Conservation (phyloP, 2,888 invertebrate species). For the Helobdella robusta region DNA sequence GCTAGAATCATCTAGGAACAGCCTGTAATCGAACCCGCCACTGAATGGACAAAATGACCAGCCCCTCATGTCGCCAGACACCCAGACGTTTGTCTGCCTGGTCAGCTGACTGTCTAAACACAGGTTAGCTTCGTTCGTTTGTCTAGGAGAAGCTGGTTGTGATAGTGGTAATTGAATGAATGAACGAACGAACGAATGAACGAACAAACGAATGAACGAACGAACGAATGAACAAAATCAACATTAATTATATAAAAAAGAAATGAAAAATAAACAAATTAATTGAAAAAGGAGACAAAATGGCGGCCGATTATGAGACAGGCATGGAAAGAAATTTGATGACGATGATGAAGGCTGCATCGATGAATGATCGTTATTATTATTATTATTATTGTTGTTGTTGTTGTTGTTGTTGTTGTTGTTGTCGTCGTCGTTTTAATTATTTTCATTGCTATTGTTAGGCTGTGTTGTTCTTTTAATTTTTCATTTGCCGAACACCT, state of each 20-base stretch:
- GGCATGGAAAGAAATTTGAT: background rate
- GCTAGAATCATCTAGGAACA: no score
- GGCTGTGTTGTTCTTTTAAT: no score
- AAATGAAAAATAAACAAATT: background rate
- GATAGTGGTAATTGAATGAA: no score
- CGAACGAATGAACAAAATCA: no score
- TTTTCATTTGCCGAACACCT: no score
- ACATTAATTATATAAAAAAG: background rate
- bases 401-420: background rate
- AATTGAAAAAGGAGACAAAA: background rate
- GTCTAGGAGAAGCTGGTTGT: conserved; percentile 8
- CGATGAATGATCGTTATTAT: conserved; percentile 2
- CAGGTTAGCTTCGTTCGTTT: conserved; percentile 6
- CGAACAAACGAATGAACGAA: no score
- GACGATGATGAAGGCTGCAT: conserved; percentile 13
- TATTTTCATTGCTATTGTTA: background rate
- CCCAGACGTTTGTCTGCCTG: background rate
- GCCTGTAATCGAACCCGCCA: conserved; percentile 30
- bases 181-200: no score
- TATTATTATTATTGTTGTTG: background rate
- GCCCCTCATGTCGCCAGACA: conserved; percentile 6
- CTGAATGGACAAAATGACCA: conserved; percentile 30
- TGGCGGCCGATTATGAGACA: background rate
- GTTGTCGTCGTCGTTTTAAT: background rate
- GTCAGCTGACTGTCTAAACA: background rate